Base-by-base conservation (phyloP, 2,888 invertebrate species). In the Dorcus parallelipipedus region DNA sequence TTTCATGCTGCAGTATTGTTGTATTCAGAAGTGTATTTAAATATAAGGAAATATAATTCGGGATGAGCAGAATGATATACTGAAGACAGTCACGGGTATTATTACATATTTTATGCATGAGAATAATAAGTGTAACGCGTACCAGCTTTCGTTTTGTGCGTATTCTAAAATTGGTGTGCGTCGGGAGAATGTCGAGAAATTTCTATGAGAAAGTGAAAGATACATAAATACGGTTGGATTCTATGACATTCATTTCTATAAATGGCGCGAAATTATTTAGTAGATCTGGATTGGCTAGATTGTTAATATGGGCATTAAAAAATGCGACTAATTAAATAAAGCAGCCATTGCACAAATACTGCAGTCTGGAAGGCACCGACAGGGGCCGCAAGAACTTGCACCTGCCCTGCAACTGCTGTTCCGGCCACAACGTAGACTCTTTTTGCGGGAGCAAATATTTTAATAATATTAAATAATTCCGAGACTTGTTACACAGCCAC, bases 391-490 rank as follows among this genome's bases (percentile, higher is more conserved):
- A 75, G 74, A 74, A 74, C 65, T 73, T 73, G 73, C 72, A 72
- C 71, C 72, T 73, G 72, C 67, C 70, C 56, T 67, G 67, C 74
- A 71, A 74, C 73, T 70, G 72, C 60, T 72, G 75, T 73, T 74
- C 73, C 72, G 73, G 72, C 67, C 69, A 58, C 33, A 63, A 61
- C 67, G 59, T 60, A 67, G 65, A 64, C 61, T 64, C 60, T 67
- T 69, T 73, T 70, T 68, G 62, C 67, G 45, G 58, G 60, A 63
- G 71, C 73, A 74, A 72, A 74, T 74, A 75, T 75, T 76, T 76
- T 75, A 76, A 76, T 76, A 75, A 74, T 76, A 76, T 76, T 75
- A 76, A 76, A 76, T 73, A 74, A 75, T 75, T 74, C 76, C 72
- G 56, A 63, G 65, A 62, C 62, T 63, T 64, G 65, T 56, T 63